phyloP scores from a whole-genome alignment of 1,140 invertebrate genomes.

The Eurosta solidaginis region DNA sequence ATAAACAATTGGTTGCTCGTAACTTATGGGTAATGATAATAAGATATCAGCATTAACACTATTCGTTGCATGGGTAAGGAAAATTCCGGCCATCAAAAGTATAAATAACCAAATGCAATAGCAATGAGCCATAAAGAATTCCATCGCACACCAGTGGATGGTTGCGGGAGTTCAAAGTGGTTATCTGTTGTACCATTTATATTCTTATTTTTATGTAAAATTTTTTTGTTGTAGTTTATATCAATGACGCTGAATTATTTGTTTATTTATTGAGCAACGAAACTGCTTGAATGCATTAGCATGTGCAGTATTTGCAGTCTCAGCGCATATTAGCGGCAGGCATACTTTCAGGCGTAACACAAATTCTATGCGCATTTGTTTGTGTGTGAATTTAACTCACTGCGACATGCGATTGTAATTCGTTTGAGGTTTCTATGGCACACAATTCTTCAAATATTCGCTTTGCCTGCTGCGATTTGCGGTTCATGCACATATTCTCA shows the following conservation, averaged over 20 bases:
- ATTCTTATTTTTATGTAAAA: not conserved
- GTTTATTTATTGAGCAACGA: too few relatives aligned
- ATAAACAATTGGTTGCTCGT: not conserved
- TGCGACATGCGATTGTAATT: not conserved
- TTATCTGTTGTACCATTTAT: not conserved
- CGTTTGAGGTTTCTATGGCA: not conserved
- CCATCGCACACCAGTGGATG: not conserved
- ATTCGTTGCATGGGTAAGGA: not conserved
- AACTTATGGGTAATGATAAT: slow-evolving; percentile 11
- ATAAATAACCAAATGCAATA: not conserved
- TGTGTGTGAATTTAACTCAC: not conserved
- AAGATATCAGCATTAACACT: not conserved
- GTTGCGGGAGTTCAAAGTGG: not conserved
- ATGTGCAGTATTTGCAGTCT: not conserved
- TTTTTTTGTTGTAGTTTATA: not conserved
- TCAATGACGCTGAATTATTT: not conserved
- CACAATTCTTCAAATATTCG: not conserved
- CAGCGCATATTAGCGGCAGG: not conserved
- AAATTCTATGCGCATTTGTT: not conserved
- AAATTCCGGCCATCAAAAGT: too few relatives aligned
- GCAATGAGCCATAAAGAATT: not conserved
- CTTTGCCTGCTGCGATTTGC: slow-evolving; percentile 1
- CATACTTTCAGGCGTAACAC: not conserved
- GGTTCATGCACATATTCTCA: not conserved
- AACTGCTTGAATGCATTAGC: not conserved